Conservation (phyloP, 2,113 vertebrate species). For the Gymnorhina tibicen region DNA sequence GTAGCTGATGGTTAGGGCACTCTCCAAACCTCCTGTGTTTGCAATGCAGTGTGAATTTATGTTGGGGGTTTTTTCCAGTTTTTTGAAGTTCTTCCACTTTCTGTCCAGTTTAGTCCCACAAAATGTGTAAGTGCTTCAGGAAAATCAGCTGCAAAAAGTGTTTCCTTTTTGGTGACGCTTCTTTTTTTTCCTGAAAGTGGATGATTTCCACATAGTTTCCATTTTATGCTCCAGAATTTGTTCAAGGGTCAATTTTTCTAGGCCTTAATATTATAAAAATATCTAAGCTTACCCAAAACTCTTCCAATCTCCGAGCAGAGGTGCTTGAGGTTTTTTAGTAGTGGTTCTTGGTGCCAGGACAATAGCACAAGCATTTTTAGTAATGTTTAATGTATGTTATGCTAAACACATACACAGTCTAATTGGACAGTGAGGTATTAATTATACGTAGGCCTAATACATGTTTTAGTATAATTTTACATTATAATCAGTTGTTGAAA, state of each 20-base stretch:
- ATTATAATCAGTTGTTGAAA: not conserved
- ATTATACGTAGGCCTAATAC: not conserved
- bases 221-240: not conserved
- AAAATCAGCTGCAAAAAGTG: not conserved
- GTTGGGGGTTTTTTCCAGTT: fast-evolving
- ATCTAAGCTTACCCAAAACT: not conserved
- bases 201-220: not conserved
- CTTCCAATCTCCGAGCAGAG: not conserved
- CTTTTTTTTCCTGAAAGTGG: not conserved
- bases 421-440: not conserved
- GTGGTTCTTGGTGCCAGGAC: not conserved
- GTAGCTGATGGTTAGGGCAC: not conserved
- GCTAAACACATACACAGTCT: not conserved
- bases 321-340: not conserved
- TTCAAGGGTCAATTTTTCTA: not conserved
- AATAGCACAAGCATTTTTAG: not conserved
- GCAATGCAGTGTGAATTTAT: not conserved
- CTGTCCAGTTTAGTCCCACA: not conserved
- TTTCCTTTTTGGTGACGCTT: not conserved
- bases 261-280: not conserved
- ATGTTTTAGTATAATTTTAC: not conserved
- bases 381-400: not conserved
- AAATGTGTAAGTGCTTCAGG: not conserved
- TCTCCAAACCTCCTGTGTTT: not conserved
- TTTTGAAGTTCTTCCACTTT: not conserved